A percentile compares a stretch with the other conserved stretches of the same genome.
These are phyloP conservation scores for Strix uralensis DNA, from an alignment of 2,113 vertebrate species.

Conservation along the genomic window DNA sequence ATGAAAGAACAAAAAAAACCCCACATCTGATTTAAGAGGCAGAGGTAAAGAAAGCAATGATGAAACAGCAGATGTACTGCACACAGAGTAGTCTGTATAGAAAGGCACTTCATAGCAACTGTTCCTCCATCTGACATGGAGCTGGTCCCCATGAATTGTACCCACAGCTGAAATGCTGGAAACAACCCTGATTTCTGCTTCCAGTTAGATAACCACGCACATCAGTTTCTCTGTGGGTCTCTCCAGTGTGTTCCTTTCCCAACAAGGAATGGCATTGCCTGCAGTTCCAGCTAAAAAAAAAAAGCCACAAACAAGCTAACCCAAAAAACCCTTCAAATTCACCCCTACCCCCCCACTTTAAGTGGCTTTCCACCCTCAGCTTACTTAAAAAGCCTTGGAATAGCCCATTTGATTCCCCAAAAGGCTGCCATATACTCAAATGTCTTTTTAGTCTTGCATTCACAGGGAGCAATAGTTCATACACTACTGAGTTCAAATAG, in stretches of 20 bases:
- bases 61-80: background rate
- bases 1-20: background rate
- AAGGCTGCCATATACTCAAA: background rate
- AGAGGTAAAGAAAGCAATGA: background rate
- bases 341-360: background rate
- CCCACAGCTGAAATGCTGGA: background rate
- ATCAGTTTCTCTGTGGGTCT: background rate
- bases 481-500: background rate
- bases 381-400: background rate
- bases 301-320: background rate
- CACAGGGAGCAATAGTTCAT: background rate
- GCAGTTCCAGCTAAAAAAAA: background rate
- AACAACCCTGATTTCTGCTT: background rate
- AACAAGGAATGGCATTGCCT: background rate
- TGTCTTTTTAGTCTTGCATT: background rate
- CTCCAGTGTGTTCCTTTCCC: background rate
- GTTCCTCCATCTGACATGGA: background rate
- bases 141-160: background rate
- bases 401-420: background rate
- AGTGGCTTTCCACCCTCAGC: background rate
- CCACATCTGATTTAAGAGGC: background rate
- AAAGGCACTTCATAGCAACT: background rate
- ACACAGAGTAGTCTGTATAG: background rate
- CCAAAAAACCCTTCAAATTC: background rate
- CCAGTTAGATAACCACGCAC: background rate